A percentile compares a stretch with the other conserved stretches of the same genome.
phyloP scores from a whole-genome alignment of 1,140 invertebrate genomes.

The Cheumatopsyche charites region DNA sequence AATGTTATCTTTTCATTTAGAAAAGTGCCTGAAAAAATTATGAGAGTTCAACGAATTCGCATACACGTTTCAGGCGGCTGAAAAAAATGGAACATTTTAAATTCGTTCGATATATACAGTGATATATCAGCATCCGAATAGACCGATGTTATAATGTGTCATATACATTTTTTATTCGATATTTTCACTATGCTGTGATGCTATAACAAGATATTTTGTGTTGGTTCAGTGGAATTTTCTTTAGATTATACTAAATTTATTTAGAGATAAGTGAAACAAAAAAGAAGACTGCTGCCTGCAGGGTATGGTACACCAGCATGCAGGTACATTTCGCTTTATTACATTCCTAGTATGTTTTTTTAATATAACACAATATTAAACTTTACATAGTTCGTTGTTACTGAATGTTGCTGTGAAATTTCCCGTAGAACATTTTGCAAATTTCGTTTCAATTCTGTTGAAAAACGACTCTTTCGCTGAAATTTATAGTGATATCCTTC shows the following conservation, averaged over 20 bases:
- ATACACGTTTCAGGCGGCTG: too few relatives aligned
- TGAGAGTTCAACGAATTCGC: too few relatives aligned
- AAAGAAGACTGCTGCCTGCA: slow-evolving; percentile 10
- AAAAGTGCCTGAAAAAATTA: too few relatives aligned
- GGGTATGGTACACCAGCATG: slow-evolving; percentile 27
- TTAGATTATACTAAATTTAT: background rate
- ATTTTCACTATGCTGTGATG: too few relatives aligned
- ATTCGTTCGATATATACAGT: background rate
- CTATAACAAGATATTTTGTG: background rate
- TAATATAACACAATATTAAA: background rate
- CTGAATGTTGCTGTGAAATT: background rate
- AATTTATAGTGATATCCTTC: slow-evolving; percentile 5
- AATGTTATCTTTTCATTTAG: too few relatives aligned
- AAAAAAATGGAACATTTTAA: too few relatives aligned
- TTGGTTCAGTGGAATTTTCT: background rate
- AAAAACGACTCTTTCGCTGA: background rate
- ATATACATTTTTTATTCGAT: background rate
- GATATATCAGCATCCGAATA: background rate
- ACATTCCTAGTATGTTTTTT: background rate
- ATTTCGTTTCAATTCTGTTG: too few relatives aligned
- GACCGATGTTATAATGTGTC: background rate
- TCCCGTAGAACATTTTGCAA: background rate
- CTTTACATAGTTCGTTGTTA: background rate
- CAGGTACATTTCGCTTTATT: background rate
- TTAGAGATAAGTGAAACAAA: background rate